Evolutionary conservation across 2,888 invertebrate species (phyloP), one percentile per base, ranked within the genome.

Genomic region (Ochropleura plecta): DNA sequence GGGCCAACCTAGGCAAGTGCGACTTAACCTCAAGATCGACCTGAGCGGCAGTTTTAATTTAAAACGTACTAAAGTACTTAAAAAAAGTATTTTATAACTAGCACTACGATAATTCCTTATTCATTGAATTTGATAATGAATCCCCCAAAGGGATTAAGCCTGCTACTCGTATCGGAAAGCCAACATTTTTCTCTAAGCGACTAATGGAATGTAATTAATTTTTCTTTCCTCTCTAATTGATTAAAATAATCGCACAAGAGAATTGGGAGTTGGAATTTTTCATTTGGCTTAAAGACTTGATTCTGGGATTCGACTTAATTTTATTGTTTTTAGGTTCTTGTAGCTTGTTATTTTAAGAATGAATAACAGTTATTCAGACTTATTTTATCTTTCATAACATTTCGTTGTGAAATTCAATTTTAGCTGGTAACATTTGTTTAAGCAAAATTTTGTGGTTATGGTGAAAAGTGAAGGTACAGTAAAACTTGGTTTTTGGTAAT

Each of bases 161-260:
- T n/a, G 44, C 64, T 55, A 44, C 53, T 46, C 55, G 57, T 62
- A 67, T 63, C 44, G 63, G 42, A 76, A 53, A 74, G 63, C 46
- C 49, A 84, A 62, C 48, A 69, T 73, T 82, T 72, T 73, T 66
- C 69, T 65, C 4, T 6, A 60, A 76, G 57, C 60, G 44, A 51
- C 65, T 75, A 83, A 83, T 76, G 69, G 71, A 78, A 78, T 73
- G 74, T 81, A 84, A 79, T 81, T 77, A 75, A 70, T 78, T 83
- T 85, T 71, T 75, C 62, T 63, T 73, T 70, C 62, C 70, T 59
- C 62, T 70, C 51, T 73, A 85, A 81, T 81, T 73, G 81, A 83
- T 79, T 87, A 81, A 79, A 85, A 70, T 78, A 83, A 86, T 85
- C 85, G 48, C 62, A 72, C 51, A 20, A 42, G 73, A 77, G 67